phyloP scores from a whole-genome alignment of 2,888 invertebrate species.

The Ophion obscuratus region DNA sequence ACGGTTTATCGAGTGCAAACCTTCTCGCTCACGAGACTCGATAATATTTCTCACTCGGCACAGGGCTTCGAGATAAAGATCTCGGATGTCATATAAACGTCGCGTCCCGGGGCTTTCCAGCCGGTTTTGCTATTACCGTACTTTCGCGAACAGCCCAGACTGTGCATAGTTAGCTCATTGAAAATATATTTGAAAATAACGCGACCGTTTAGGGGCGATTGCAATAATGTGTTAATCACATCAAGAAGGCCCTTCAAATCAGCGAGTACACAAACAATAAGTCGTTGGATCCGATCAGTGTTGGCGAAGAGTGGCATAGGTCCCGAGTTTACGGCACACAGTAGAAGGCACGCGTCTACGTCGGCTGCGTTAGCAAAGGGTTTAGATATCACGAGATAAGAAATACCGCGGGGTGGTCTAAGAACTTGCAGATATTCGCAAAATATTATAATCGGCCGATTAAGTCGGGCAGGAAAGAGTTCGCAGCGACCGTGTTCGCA shows the following conservation, averaged over 20 bases:
- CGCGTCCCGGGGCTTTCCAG: conserved; percentile 41
- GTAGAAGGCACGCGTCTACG: conserved; percentile 45
- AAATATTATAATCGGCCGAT: conserved; percentile 51
- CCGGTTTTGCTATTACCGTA: conserved; percentile 40
- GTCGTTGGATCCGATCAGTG: conserved; percentile 44
- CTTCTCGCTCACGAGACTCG: too few relatives aligned
- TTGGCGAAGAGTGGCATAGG: conserved; percentile 34
- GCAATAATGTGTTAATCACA: conserved; percentile 39
- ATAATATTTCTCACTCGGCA: conserved; percentile 43
- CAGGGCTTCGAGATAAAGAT: conserved; percentile 53
- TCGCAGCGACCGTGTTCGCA: conserved; percentile 19
- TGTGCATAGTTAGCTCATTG: conserved; percentile 39
- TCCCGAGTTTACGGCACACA: conserved; percentile 36
- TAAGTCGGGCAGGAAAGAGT: conserved; percentile 3
- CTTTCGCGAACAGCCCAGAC: conserved; percentile 34
- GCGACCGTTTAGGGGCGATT: conserved; percentile 15
- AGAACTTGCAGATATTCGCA: conserved; percentile 33
- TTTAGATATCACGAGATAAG: conserved; percentile 44
- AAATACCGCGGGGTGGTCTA: conserved; percentile 48
- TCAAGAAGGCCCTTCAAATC: conserved; percentile 44
- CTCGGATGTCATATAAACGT: conserved; percentile 46
- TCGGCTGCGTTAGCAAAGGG: conserved; percentile 40
- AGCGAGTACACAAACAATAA: too few relatives aligned
- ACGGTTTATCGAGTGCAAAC: conserved; percentile 60
- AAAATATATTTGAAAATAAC: conserved; percentile 43